Percentiles rank a stretch among this genome's conserved stretches.
phyloP scores from a whole-genome alignment of 1,140 invertebrate species.

The Drosophila albomicans region DNA sequence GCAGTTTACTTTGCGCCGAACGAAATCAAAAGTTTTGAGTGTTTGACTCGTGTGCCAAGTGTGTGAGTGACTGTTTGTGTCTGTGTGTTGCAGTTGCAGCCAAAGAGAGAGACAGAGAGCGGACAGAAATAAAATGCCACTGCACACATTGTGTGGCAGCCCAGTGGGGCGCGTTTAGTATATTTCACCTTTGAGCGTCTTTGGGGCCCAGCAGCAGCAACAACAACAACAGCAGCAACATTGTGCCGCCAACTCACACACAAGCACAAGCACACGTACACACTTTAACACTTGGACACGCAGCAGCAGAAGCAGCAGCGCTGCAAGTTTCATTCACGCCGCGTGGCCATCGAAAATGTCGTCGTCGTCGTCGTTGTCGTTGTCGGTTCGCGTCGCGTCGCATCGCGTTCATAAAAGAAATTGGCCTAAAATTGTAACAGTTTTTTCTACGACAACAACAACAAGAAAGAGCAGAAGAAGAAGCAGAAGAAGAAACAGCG shows the following conservation, averaged over 20 bases:
- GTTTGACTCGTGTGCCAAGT: conserved; percentile 25
- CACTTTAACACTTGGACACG: conserved; percentile 23
- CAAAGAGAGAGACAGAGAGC: background rate
- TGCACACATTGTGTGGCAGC: conserved; percentile 25
- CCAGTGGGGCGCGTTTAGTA: conserved; percentile 61
- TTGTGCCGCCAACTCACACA: conserved; percentile 18
- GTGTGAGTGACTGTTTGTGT: conserved; percentile 17
- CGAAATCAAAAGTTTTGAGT: conserved; percentile 69
- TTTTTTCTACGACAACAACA: conserved; percentile 59
- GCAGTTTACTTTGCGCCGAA: conserved; percentile 67
- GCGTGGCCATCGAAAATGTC: conserved; percentile 74
- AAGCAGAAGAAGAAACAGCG: background rate
- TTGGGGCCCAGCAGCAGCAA: conserved; percentile 37
- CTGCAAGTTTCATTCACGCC: conserved; percentile 71
- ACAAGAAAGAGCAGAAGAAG: conserved; percentile 13
- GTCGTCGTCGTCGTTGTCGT: conserved; percentile 18
- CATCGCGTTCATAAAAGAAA: conserved; percentile 63
- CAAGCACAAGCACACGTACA: conserved; percentile 26
- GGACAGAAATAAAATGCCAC: conserved; percentile 73
- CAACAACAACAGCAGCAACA: no score
- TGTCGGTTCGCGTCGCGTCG: conserved; percentile 56
- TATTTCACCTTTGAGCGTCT: conserved; percentile 84
- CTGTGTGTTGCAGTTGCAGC: conserved; percentile 61
- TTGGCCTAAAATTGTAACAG: conserved; percentile 81
- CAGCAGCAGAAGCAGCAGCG: conserved; percentile 1